Conservation (phyloP, 2,113 vertebrate genomes). For the Lophotis ruficrista region DNA sequence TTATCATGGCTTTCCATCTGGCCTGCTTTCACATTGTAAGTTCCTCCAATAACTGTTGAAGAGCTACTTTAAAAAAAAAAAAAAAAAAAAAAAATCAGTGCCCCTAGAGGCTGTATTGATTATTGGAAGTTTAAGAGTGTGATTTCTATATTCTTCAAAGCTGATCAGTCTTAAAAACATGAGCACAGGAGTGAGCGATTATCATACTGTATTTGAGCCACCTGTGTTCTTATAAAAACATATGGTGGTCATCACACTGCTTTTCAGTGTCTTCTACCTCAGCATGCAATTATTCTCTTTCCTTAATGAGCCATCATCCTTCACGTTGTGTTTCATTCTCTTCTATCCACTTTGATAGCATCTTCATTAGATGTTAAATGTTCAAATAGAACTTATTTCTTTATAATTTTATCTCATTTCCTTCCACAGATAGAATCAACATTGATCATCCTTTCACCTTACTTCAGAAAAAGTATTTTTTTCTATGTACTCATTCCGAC, state of each 20-base stretch:
- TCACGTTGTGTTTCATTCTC: background rate
- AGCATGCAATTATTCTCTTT: background rate
- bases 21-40: background rate
- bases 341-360: background rate
- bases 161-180: background rate
- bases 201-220: background rate
- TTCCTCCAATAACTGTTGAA: background rate
- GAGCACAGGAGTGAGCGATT: background rate
- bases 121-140: background rate
- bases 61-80: too few species aligned
- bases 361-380: background rate
- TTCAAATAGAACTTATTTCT: background rate
- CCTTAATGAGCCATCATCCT: background rate
- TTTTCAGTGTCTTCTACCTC: background rate
- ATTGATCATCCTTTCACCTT: background rate
- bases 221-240: background rate
- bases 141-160: background rate
- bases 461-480: background rate
- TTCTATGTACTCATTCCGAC: background rate
- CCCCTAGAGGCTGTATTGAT: background rate
- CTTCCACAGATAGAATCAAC: background rate
- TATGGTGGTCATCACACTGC: background rate
- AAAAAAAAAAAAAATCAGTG: background rate
- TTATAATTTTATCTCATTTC: background rate
- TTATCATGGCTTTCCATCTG: background rate